A percentile compares a stretch with the other conserved stretches of the same genome.
These are phyloP conservation scores for Notocelia uddmanniana DNA, from an alignment of 2,888 invertebrate genomes.

Conservation along the genomic window DNA sequence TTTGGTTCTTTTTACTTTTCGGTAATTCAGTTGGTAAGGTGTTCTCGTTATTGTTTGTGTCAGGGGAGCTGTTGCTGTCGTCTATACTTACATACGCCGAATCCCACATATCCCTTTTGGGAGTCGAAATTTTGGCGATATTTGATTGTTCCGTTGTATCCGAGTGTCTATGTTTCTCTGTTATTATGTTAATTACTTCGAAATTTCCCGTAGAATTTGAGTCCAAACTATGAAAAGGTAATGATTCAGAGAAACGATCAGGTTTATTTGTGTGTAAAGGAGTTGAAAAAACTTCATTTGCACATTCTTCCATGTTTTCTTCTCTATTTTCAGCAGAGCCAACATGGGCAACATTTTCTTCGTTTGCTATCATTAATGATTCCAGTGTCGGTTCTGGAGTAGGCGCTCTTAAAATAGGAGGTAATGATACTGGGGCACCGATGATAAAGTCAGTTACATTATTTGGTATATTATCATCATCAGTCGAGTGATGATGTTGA, in stretches of 20 bases:
- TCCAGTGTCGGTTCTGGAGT: slow-evolving; percentile 69
- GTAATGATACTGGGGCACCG: slow-evolving; percentile 82
- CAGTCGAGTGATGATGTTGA: slow-evolving; percentile 57
- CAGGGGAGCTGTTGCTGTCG: slow-evolving; percentile 77
- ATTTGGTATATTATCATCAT: slow-evolving; percentile 55
- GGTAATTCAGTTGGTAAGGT: slow-evolving; percentile 58
- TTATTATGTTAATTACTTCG: slow-evolving; percentile 59
- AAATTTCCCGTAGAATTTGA: slow-evolving; percentile 62
- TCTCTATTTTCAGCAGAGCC: slow-evolving; percentile 29
- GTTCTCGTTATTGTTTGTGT: slow-evolving; percentile 74
- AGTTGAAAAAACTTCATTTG: slow-evolving; percentile 55
- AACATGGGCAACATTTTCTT: slow-evolving; percentile 44
- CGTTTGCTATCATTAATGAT: slow-evolving; percentile 60
- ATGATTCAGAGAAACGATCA: slow-evolving; percentile 54
- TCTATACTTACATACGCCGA: slow-evolving; percentile 85
- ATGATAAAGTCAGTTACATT: slow-evolving; percentile 77
- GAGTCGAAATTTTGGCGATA: slow-evolving; percentile 60
- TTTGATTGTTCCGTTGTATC: slow-evolving; percentile 55
- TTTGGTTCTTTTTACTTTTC: slow-evolving; percentile 63
- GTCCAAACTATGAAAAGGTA: slow-evolving; percentile 70
- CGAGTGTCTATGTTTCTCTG: slow-evolving; percentile 56
- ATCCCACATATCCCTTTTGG: slow-evolving; percentile 81
- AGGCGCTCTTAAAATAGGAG: slow-evolving; percentile 68
- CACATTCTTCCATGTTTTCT: slow-evolving; percentile 43
- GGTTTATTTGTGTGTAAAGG: slow-evolving; percentile 55